A percentile compares a stretch with the other conserved stretches of the same genome.
These are phyloP conservation scores for Gonocerus acuteangulatus DNA, from an alignment of 2,888 invertebrate species.

Conservation along the genomic window DNA sequence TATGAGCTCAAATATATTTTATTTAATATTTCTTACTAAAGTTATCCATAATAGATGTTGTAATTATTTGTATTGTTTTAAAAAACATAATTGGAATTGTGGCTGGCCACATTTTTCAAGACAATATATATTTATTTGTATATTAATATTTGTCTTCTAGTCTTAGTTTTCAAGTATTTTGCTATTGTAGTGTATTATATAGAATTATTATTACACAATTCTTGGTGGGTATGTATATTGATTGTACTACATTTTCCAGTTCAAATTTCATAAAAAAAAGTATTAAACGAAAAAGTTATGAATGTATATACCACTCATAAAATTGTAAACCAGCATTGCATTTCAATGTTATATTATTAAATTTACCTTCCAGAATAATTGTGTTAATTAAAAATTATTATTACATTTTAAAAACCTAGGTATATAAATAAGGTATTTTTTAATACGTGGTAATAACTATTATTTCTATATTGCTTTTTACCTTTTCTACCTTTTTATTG, in stretches of 20 bases:
- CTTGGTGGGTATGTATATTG: constrained; percentile 19
- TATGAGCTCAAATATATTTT: constrained; percentile 14
- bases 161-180: constrained; percentile 25
- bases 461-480: not conserved
- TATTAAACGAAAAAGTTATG: constrained; percentile 2
- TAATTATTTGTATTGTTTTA: constrained; percentile 5
- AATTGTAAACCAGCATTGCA: constrained; percentile 1
- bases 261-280: constrained; percentile 6
- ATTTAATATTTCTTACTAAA: constrained; percentile 16
- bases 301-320: constrained; percentile 14
- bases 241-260: constrained; percentile 14
- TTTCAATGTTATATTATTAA: not conserved
- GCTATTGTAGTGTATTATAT: constrained; percentile 18
- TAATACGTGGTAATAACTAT: not conserved
- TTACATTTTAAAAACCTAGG: not conserved
- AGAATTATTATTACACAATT: constrained; percentile 8
- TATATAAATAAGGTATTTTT: not conserved
- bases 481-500: too few species aligned
- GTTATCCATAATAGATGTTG: constrained; percentile 8
- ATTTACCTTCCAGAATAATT: too few species aligned
- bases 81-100: constrained; percentile 19
- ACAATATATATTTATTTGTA: constrained; percentile 25
- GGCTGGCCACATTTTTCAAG: constrained; percentile 28
- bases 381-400: too few species aligned
- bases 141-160: constrained; percentile 22